Conservation (phyloP, 2,888 invertebrate species). For the Parnassius mnemosyne region DNA sequence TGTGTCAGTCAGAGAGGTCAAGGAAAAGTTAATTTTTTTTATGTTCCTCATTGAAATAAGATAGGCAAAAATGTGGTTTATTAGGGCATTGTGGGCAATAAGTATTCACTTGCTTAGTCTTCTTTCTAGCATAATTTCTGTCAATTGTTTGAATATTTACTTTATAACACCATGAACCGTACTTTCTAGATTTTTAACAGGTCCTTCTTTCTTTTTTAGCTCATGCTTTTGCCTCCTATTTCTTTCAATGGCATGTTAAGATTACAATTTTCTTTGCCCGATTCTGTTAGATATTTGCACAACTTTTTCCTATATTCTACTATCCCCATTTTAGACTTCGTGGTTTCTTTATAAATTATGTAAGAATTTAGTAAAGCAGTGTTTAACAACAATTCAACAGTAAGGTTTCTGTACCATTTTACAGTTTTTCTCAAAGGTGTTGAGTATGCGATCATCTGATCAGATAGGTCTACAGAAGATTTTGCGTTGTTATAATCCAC, state of each 20-base stretch:
- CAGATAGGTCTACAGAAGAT: slow-evolving; percentile 23
- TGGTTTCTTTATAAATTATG: slow-evolving; percentile 30
- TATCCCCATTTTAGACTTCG: slow-evolving; percentile 26
- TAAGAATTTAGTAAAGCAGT: slow-evolving; percentile 36
- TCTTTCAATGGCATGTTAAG: slow-evolving; percentile 2
- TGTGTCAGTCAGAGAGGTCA: not conserved
- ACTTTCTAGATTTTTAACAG: slow-evolving; percentile 6
- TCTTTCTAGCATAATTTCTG: slow-evolving; percentile 18
- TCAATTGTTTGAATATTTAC: slow-evolving; percentile 9
- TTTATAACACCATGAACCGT: slow-evolving; percentile 9
- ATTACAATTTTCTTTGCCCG: slow-evolving; percentile 30
- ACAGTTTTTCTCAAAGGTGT: slow-evolving; percentile 37
- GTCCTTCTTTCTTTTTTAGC: slow-evolving; percentile 18
- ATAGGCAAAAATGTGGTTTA: slow-evolving; percentile 32
- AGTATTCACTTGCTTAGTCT: slow-evolving; percentile 30
- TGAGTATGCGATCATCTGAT: slow-evolving; percentile 22
- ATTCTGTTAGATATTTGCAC: slow-evolving; percentile 21
- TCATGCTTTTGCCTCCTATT: slow-evolving; percentile 16
- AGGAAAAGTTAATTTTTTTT: slow-evolving; percentile 21
- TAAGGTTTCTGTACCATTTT: slow-evolving; percentile 42
- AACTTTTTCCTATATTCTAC: slow-evolving; percentile 25
- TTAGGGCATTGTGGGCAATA: slow-evolving; percentile 33
- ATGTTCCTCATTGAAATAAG: slow-evolving; percentile 31
- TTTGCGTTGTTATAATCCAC: slow-evolving; percentile 18
- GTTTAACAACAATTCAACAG: slow-evolving; percentile 36